phyloP scores from a whole-genome alignment of 2,888 invertebrate genomes.

The Siphlonurus alternatus region DNA sequence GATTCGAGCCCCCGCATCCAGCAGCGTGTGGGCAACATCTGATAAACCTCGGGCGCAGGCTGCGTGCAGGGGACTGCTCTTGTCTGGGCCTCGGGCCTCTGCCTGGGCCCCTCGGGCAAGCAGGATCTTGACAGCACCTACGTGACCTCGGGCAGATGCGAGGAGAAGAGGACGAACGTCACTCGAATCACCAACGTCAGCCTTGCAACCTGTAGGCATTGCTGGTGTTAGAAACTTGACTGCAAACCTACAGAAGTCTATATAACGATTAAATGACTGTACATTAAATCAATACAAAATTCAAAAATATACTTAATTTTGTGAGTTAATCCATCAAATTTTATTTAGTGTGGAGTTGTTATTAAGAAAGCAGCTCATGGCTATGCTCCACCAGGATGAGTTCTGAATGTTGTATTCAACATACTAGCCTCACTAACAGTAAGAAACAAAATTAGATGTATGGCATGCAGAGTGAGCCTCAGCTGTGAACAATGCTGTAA shows the following conservation, averaged over 20 bases:
- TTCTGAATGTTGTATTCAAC: too few species aligned
- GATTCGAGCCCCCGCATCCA: slow-evolving; percentile 37
- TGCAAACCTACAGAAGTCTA: background rate
- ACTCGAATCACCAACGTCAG: slow-evolving; percentile 45
- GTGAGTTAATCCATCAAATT: background rate
- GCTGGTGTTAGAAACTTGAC: too few species aligned
- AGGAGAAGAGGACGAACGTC: slow-evolving; percentile 51
- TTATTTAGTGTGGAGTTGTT: background rate
- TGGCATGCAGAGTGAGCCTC: too few species aligned
- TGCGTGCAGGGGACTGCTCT: slow-evolving; percentile 28
- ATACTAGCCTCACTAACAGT: too few species aligned
- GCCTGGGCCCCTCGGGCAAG: slow-evolving; percentile 16
- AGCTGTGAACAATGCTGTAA: too few species aligned
- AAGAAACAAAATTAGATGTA: too few species aligned
- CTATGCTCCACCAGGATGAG: too few species aligned
- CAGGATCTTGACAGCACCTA: slow-evolving; percentile 27
- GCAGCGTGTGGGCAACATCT: slow-evolving; percentile 35
- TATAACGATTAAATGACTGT: background rate
- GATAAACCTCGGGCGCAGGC: slow-evolving; percentile 39
- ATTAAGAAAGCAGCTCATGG: too few species aligned
- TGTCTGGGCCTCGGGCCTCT: background rate
- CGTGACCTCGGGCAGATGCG: slow-evolving; percentile 39
- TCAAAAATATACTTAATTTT: background rate
- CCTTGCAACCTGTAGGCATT: slow-evolving; percentile 34
- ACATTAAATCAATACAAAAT: background rate